phyloP scores from a whole-genome alignment of 2,888 invertebrate species.

The Sympetrum striolatum region DNA sequence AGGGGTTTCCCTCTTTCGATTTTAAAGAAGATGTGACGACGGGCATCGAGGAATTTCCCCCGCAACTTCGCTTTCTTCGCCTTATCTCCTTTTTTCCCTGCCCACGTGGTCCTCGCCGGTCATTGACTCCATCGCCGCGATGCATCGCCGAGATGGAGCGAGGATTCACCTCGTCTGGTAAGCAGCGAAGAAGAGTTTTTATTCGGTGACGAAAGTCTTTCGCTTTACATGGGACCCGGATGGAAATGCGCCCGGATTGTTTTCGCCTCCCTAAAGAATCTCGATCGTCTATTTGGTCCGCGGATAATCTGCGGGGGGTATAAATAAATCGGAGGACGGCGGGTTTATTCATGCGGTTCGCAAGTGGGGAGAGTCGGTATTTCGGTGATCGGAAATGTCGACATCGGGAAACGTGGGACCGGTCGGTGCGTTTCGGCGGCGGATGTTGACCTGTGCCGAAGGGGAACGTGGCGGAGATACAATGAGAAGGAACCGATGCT shows the following conservation, averaged over 20 bases:
- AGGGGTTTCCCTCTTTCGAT: neutral
- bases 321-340: neutral
- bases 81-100: neutral
- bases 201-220: neutral
- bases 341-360: neutral
- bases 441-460: neutral
- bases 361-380: neutral
- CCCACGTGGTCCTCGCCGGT: constrained; percentile 34
- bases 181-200: constrained; percentile 55
- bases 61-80: neutral
- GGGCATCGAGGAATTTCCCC: neutral
- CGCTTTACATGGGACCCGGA: neutral
- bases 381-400: no score
- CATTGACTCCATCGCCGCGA: constrained; percentile 13
- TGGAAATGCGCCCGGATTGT: neutral
- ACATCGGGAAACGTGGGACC: no score
- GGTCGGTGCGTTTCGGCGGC: neutral
- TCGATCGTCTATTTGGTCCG: neutral
- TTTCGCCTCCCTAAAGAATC: neutral
- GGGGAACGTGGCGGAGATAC: neutral
- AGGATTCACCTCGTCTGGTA: constrained; percentile 50
- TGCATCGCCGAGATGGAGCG: neutral
- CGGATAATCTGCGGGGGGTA: neutral
- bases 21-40: neutral
- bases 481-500: neutral